These are phyloP conservation scores for Columba livia DNA, from an alignment of 2,113 vertebrate genomes.

Conservation along the genomic window DNA sequence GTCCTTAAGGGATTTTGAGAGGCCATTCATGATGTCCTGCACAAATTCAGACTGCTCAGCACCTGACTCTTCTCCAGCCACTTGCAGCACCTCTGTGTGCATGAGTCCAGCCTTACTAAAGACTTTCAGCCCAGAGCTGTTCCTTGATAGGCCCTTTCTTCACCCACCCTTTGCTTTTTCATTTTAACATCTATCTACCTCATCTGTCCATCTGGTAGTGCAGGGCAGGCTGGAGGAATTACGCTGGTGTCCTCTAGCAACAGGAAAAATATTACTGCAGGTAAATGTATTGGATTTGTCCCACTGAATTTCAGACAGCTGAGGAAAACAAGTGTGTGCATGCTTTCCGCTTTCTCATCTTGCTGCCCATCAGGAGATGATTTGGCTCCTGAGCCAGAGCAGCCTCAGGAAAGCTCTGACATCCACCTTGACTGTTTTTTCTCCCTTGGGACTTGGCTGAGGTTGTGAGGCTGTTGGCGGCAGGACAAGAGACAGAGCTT, in stretches of 20 bases:
- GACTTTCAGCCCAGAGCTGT: neutral
- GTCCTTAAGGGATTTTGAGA: neutral
- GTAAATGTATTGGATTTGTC: neutral
- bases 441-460: neutral
- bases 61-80: neutral
- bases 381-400: neutral
- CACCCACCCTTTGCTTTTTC: neutral
- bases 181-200: neutral
- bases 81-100: neutral
- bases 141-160: neutral
- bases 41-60: neutral
- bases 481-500: neutral
- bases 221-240: neutral
- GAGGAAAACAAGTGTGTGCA: neutral
- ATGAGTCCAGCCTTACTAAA: neutral
- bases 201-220: neutral
- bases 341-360: neutral
- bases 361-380: rapidly evolving
- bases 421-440: neutral
- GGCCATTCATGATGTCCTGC: neutral
- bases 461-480: neutral
- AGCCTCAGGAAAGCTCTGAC: neutral
- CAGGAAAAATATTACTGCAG: rapidly evolving
- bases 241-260: neutral
- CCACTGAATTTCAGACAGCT: neutral